Conservation (phyloP, 1,140 invertebrate species). For the Fragariocoptes setiger region DNA sequence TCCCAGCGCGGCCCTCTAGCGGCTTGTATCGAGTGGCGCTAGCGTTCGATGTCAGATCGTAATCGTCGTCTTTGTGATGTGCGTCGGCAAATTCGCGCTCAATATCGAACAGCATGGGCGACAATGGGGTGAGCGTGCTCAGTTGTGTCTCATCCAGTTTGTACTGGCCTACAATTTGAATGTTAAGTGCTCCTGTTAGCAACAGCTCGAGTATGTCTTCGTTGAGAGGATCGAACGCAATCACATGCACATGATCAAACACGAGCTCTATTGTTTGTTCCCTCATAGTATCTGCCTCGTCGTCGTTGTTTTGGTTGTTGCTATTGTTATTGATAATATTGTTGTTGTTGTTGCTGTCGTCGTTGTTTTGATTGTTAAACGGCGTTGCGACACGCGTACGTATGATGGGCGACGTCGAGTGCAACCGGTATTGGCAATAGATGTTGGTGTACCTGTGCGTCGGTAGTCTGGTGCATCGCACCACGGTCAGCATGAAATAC, state of each 20-base stretch:
- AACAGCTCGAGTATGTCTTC: background rate
- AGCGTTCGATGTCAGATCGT: background rate
- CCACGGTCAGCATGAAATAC: background rate
- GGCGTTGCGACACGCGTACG: no score
- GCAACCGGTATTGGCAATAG: background rate
- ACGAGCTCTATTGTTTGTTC: background rate
- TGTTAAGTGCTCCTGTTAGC: background rate
- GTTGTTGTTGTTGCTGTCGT: background rate
- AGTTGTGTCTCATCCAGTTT: background rate
- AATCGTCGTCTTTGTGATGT: background rate
- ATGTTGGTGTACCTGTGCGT: background rate
- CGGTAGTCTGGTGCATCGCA: background rate
- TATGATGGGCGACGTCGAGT: background rate
- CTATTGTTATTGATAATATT: background rate
- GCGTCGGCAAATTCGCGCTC: background rate
- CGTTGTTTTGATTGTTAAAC: no score
- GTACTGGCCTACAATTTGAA: background rate
- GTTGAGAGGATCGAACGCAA: background rate
- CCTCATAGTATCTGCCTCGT: background rate
- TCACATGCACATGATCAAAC: background rate
- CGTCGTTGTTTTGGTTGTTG: background rate
- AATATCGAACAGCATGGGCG: background rate
- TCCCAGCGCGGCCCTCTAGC: background rate
- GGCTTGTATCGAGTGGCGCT: background rate
- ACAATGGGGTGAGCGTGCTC: background rate